Percentiles rank a stretch among this genome's conserved stretches.
These are phyloP conservation scores for Carlito syrichta DNA, from an alignment of 2,113 vertebrate species.

Conservation along the genomic window DNA sequence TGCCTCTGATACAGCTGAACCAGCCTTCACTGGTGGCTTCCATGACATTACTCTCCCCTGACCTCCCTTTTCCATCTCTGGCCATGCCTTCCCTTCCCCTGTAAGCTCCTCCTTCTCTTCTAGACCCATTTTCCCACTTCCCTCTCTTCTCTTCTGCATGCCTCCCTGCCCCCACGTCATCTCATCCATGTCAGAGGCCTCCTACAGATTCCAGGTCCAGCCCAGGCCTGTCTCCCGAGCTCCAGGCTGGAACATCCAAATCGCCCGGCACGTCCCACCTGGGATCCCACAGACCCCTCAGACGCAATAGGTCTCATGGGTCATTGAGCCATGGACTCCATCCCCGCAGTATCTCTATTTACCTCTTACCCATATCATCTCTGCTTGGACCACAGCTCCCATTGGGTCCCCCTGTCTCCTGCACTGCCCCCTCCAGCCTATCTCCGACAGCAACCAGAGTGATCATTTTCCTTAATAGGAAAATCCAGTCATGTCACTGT, in stretches of 20 bases:
- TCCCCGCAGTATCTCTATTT: not conserved
- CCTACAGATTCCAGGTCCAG: not conserved
- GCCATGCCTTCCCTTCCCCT: not conserved
- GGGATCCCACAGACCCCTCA: not conserved
- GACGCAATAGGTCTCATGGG: not conserved
- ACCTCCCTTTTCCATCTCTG: not conserved
- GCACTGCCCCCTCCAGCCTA: too few relatives aligned
- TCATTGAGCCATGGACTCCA: not conserved
- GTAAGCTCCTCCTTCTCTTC: not conserved
- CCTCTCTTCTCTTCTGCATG: not conserved
- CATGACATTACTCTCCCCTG: not conserved
- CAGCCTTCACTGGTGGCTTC: not conserved
- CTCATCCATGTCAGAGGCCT: not conserved
- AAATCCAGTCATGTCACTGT: not conserved
- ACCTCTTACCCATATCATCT: not conserved
- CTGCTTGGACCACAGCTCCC: not conserved
- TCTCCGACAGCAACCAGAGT: too few relatives aligned
- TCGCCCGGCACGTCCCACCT: too few relatives aligned
- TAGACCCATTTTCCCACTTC: not conserved
- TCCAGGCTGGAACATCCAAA: not conserved
- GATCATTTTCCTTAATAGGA: not conserved
- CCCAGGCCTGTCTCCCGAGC: not conserved
- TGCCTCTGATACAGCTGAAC: not conserved
- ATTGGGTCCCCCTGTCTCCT: not conserved
- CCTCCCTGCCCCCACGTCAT: not conserved